phyloP scores from a whole-genome alignment of 2,113 vertebrate genomes.

The Dicerorhinus sumatrensis region DNA sequence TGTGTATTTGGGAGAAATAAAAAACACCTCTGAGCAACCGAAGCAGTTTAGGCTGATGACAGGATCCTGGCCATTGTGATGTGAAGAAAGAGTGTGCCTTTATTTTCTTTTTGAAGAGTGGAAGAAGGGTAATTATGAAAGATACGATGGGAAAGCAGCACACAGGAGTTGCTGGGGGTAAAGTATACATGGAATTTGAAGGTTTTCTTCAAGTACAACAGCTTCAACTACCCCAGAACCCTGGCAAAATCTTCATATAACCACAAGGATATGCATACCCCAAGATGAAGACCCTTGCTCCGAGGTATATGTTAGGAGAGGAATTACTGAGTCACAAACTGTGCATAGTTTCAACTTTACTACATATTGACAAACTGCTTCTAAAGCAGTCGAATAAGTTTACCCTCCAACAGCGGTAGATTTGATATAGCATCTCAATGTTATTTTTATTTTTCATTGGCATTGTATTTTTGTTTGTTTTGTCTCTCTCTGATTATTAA shows the following conservation, averaged over 20 bases:
- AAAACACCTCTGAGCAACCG: neutral
- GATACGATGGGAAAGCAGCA: neutral
- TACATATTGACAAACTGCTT: neutral
- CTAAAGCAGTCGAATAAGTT: neutral
- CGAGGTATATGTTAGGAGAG: neutral
- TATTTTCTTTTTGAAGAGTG: neutral
- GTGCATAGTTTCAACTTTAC: neutral
- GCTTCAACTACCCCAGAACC: neutral
- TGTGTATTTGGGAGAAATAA: neutral
- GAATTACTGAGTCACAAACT: neutral
- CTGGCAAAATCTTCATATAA: neutral
- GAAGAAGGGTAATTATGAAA: neutral
- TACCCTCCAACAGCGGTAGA: neutral
- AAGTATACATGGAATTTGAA: neutral
- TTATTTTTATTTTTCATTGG: neutral
- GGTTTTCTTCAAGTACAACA: neutral
- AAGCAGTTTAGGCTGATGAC: neutral
- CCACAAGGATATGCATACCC: neutral
- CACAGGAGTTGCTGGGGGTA: neutral
- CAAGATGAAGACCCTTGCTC: neutral
- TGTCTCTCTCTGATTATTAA: neutral
- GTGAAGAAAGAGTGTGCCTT: neutral
- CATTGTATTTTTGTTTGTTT: neutral
- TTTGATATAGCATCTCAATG: neutral
- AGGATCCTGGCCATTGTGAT: neutral